These are phyloP conservation scores for Setophaga petechia DNA, from an alignment of 2,113 vertebrate species.

Conservation along the genomic window DNA sequence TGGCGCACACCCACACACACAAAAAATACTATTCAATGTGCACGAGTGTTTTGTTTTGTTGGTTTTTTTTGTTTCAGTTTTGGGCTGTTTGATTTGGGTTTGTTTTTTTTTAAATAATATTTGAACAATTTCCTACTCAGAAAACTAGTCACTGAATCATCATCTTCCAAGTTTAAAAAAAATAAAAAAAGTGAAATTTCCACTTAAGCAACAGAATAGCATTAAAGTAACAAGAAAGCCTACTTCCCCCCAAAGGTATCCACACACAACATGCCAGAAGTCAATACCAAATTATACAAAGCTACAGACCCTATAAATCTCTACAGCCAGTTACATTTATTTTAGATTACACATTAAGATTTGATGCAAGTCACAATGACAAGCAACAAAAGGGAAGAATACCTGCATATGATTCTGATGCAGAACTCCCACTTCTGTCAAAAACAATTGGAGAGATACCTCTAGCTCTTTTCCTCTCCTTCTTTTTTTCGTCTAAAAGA, in stretches of 20 bases:
- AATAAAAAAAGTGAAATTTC: slow-evolving; percentile 72
- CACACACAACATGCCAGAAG: slow-evolving; percentile 81
- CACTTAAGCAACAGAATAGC: slow-evolving; percentile 82
- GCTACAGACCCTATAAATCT: slow-evolving; percentile 55
- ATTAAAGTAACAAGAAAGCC: slow-evolving; percentile 80
- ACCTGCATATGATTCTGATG: slow-evolving; percentile 90
- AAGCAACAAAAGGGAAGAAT: slow-evolving; percentile 63
- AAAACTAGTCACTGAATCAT: slow-evolving; percentile 86
- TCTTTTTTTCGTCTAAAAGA: slow-evolving; percentile 83
- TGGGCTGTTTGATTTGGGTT: slow-evolving; percentile 59
- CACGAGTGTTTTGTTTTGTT: slow-evolving; percentile 75
- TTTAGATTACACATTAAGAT: slow-evolving; percentile 34
- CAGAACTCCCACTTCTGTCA: slow-evolving; percentile 92
- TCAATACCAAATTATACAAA: slow-evolving; percentile 67
- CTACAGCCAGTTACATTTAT: slow-evolving; percentile 33
- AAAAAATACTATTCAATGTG: slow-evolving; percentile 79
- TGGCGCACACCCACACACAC: slow-evolving; percentile 77
- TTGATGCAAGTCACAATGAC: slow-evolving; percentile 11
- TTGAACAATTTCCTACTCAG: slow-evolving; percentile 79
- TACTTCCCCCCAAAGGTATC: slow-evolving; percentile 65
- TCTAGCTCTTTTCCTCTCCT: slow-evolving; percentile 88
- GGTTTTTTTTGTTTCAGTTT: slow-evolving; percentile 20
- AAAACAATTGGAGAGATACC: slow-evolving; percentile 91
- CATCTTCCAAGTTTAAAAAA: slow-evolving; percentile 79
- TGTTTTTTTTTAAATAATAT: slow-evolving; percentile 36